These are phyloP conservation scores for Semnornis frantzii DNA, from an alignment of 2,113 vertebrate species.

Conservation along the genomic window DNA sequence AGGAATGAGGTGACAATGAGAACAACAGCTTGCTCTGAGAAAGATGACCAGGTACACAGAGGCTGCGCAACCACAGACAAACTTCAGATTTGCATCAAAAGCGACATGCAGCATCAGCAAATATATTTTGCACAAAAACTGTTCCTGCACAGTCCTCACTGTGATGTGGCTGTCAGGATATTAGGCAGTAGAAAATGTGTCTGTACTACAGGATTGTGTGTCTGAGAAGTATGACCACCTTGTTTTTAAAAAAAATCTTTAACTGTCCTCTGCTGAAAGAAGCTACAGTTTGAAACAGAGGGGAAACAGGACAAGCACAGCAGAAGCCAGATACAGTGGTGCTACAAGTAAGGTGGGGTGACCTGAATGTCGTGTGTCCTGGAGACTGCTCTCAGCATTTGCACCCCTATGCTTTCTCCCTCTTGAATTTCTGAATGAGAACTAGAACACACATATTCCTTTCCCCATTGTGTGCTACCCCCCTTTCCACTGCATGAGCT, in stretches of 20 bases:
- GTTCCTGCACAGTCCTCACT: not conserved
- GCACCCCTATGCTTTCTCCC: not conserved
- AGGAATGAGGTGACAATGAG: not conserved
- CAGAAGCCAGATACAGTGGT: no score
- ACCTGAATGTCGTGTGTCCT: not conserved
- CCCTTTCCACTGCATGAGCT: not conserved
- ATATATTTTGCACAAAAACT: not conserved
- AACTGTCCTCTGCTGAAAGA: not conserved
- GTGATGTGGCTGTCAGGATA: not conserved
- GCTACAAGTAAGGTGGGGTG: not conserved
- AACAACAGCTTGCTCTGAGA: not conserved
- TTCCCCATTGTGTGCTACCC: not conserved
- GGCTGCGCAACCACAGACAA: not conserved
- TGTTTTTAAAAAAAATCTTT: not conserved
- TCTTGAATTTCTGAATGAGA: not conserved
- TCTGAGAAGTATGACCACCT: not conserved
- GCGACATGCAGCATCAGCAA: not conserved
- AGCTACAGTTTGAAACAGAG: not conserved
- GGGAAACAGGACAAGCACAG: no score
- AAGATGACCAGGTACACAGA: not conserved
- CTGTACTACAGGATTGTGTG: not conserved
- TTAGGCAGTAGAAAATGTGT: not conserved
- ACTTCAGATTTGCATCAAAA: not conserved
- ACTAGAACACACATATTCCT: no score
- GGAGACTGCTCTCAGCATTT: rapidly evolving